Conservation (phyloP, 1,140 invertebrate genomes). For the Ceratina australensis region DNA sequence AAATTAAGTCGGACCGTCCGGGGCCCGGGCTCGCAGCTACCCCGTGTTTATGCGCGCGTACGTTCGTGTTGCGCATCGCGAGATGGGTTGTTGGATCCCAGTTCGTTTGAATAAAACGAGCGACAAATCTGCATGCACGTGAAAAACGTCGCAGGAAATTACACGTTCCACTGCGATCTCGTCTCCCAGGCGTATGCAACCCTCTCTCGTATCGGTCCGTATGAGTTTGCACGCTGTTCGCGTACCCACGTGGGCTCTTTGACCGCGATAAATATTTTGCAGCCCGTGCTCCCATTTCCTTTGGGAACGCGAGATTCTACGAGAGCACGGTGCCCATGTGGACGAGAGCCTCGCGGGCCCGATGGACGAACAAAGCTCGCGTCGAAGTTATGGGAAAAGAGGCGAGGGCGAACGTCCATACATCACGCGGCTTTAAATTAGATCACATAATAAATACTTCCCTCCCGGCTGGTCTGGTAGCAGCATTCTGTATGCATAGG, state of each 20-base stretch:
- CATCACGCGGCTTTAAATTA: conserved; percentile 70
- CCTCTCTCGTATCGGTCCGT: neutral
- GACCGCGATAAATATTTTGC: neutral
- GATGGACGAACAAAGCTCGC: conserved; percentile 49
- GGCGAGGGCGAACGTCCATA: conserved; percentile 48
- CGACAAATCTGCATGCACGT: neutral
- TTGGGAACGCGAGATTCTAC: neutral
- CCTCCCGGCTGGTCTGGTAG: conserved; percentile 71
- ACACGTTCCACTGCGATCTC: neutral
- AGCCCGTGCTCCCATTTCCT: neutral
- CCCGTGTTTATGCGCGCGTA: conserved; percentile 9
- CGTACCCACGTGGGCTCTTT: too few species aligned
- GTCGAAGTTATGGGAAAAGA: conserved; percentile 48
- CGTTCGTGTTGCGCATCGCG: too few species aligned
- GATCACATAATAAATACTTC: conserved; percentile 77
- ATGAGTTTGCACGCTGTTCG: neutral
- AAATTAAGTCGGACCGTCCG: conserved; percentile 1
- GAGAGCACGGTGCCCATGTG: neutral
- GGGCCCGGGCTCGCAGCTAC: neutral
- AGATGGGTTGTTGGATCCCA: neutral
- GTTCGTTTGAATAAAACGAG: conserved; percentile 2
- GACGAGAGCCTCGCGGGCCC: conserved; percentile 33
- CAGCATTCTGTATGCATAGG: conserved; percentile 78
- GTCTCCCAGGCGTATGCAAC: too few species aligned
- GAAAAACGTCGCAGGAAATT: neutral